Evolutionary conservation across 2,113 vertebrate genomes (phyloP), one percentile per base, ranked within the genome.

Genomic region (Festucalex cinctus): DNA sequence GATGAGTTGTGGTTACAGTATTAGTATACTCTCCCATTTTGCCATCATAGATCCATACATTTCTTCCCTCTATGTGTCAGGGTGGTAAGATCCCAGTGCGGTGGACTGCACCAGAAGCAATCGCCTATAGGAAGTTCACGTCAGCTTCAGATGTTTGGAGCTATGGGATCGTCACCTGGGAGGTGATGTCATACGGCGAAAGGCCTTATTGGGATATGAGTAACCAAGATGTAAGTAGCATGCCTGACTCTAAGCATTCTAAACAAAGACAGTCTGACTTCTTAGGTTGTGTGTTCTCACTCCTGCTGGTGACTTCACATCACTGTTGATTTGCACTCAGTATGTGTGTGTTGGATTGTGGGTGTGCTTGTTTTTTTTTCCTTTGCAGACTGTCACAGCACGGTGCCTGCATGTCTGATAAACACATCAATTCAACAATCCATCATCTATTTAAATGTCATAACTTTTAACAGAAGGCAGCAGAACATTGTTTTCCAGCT

Each of bases 181-280:
- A 93, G 82, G 90, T 92, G 85, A 91, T 93, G 86, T 85, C 92
- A 62, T 92, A 91, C 6, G 92, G 92, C 63, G 92, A 93, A 75
- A 83, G 91, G 54, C 92, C 92, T 16, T 93, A 93, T 84, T 93
- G 92, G 92, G 92, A 93, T 75, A 93, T 93, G 92, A 92, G 91
- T 77, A 93, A 93, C 82, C 92, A 93, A 78, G 92, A 93, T 53
- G 92, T 93, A 81, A 92, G 92, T 87, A 74, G 59, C 37, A 53
- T 53, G 54, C 53, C 43, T 59, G 63, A 43, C 56, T 49, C 61
- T 59, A 43, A 64, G 6, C 24, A 35, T 28, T 8, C 53, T 20
- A 53, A 24, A 65, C 32, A 65, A 54, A 54, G 49, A 32, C 6
- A 37, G 12, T 14, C 28, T 69, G 59, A 66, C 60, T 63, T 32